Conservation (phyloP, 2,888 invertebrate species). For the Amblyteles armatorius region DNA sequence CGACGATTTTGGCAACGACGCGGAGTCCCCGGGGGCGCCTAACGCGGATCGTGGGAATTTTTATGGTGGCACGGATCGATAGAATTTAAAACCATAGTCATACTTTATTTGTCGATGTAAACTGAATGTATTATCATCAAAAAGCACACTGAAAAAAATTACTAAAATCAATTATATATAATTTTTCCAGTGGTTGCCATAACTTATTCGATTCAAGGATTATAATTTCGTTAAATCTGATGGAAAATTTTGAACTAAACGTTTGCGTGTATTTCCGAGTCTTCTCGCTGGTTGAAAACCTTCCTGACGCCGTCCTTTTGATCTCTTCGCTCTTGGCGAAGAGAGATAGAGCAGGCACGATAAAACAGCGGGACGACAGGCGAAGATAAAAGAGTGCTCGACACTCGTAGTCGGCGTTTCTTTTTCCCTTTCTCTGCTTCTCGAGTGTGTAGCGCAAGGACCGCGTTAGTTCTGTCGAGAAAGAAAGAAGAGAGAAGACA, state of each 20-base stretch:
- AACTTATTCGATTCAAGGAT: neutral
- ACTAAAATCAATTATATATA: too few species aligned
- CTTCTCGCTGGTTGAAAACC: constrained; percentile 30
- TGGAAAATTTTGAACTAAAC: neutral
- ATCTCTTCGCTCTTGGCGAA: constrained; percentile 42
- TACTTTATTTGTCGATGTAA: too few species aligned
- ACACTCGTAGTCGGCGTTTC: constrained; percentile 53
- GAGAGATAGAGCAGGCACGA: constrained; percentile 51
- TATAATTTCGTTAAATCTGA: neutral
- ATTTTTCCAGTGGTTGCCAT: neutral
- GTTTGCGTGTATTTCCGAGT: neutral
- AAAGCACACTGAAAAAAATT: neutral
- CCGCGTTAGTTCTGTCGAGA: constrained; percentile 46
- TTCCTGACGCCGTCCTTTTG: constrained; percentile 57
- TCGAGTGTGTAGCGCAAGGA: constrained; percentile 43
- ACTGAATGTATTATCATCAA: constrained; percentile 26
- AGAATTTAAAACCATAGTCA: neutral
- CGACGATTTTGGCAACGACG: constrained; percentile 60
- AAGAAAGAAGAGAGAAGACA: constrained; percentile 29
- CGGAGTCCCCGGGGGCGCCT: constrained; percentile 21
- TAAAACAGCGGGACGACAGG: constrained; percentile 60
- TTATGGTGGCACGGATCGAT: constrained; percentile 25
- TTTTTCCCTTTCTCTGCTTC: constrained; percentile 27
- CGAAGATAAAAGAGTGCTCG: constrained; percentile 63
- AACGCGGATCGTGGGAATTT: constrained; percentile 65